Percentiles rank a stretch among this genome's conserved stretches.
phyloP scores from a whole-genome alignment of 2,888 invertebrate genomes.

The Tigriopus californicus region DNA sequence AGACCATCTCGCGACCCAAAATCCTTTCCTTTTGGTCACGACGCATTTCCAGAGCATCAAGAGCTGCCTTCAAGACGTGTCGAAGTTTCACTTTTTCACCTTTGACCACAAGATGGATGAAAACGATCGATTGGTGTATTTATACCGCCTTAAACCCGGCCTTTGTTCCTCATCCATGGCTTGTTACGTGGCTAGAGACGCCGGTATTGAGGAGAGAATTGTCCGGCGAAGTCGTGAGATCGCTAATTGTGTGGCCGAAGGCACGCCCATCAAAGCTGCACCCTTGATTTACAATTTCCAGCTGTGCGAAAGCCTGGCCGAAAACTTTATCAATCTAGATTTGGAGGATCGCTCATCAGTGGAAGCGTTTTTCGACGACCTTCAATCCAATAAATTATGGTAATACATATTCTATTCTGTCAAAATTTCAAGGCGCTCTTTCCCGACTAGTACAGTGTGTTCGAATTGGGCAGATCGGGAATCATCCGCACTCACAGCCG shows the following conservation, averaged over 20 bases:
- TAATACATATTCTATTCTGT: constrained; percentile 11
- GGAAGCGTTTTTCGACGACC: too few species aligned
- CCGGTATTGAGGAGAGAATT: neutral
- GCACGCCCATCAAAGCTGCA: neutral
- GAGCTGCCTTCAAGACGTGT: neutral
- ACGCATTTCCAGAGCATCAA: constrained; percentile 53
- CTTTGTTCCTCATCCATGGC: neutral
- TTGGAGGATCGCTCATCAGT: too few species aligned
- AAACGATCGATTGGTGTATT: neutral
- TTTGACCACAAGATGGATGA: neutral
- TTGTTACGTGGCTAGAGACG: neutral
- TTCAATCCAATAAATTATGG: too few species aligned
- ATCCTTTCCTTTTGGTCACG: constrained; percentile 54
- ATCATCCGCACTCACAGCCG: constrained; percentile 60
- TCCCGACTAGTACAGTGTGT: constrained; percentile 70
- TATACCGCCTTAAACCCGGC: neutral
- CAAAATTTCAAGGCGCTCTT: constrained; percentile 53
- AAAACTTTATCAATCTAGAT: too few species aligned
- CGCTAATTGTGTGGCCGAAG: neutral
- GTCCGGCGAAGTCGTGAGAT: neutral
- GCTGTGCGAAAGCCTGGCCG: too few species aligned
- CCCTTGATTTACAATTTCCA: too few species aligned
- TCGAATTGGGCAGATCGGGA: constrained; percentile 74
- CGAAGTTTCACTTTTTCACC: neutral
- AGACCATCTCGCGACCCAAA: constrained; percentile 41